Conservation (phyloP, 2,113 vertebrate species). For the Numida meleagris region DNA sequence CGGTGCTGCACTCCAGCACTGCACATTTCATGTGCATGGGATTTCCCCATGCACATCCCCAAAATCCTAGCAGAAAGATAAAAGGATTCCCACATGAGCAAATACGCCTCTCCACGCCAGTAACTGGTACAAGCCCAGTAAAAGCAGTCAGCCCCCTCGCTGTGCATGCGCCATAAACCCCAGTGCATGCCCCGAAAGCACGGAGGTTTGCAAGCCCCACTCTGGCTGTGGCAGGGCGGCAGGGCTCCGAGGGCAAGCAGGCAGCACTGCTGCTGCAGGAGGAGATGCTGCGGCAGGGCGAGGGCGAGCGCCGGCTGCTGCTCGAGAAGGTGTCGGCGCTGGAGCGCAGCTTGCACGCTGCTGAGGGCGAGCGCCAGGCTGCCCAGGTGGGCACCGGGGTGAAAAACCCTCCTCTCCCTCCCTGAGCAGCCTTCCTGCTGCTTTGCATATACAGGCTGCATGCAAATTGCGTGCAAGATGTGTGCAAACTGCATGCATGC, state of each 20-base stretch:
- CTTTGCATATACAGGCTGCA: background rate
- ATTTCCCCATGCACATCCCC: fast-evolving
- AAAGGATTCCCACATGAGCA: too few relatives aligned
- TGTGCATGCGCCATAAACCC: fast-evolving
- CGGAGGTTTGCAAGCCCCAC: background rate
- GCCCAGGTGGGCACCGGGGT: conserved; percentile 76
- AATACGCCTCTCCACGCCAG: background rate
- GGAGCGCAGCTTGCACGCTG: conserved; percentile 80
- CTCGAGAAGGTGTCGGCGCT: conserved; percentile 80
- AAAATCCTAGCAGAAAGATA: background rate
- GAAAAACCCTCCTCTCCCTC: background rate
- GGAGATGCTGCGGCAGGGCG: conserved; percentile 78
- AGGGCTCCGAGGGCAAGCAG: too few relatives aligned
- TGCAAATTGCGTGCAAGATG: too few relatives aligned
- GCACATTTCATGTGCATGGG: fast-evolving
- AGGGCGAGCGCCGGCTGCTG: conserved; percentile 81
- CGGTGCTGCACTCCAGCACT: background rate
- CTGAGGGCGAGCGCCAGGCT: conserved; percentile 77
- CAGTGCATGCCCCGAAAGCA: background rate
- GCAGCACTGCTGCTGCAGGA: conserved; percentile 77
- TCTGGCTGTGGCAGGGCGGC: conserved; percentile 70
- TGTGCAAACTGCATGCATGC: background rate
- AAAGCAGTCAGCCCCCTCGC: background rate
- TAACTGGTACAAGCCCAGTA: background rate
- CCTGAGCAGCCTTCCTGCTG: background rate